Conservation (phyloP, 2,888 invertebrate species). For the Oscheius sp. region DNA sequence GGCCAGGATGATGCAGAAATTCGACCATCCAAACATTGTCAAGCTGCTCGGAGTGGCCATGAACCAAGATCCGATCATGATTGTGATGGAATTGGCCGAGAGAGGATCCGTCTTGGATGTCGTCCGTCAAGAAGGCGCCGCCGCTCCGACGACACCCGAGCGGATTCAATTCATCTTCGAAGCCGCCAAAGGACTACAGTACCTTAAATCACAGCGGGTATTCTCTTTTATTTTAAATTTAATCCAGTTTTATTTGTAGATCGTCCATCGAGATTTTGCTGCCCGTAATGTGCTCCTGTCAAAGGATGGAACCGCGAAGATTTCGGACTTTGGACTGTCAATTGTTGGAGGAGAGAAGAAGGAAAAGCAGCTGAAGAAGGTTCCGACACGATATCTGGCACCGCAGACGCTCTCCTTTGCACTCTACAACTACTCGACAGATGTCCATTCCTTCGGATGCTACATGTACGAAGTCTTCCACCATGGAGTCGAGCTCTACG, state of each 20-base stretch:
- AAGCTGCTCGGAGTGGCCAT: conserved; percentile 31
- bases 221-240: background rate
- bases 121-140: background rate
- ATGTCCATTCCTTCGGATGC: conserved; percentile 26
- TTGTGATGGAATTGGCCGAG: conserved; percentile 27
- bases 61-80: conserved; percentile 37
- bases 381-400: conserved; percentile 22
- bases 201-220: background rate
- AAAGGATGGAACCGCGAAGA: conserved; percentile 15
- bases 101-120: conserved; percentile 26
- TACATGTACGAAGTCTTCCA: conserved; percentile 33
- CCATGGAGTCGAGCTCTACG: conserved; percentile 9
- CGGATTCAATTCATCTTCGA: conserved; percentile 10
- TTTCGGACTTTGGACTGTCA: conserved; percentile 38
- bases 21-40: conserved; percentile 32
- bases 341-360: conserved; percentile 26
- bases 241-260: conserved; percentile 9
- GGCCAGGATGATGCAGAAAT: conserved; percentile 28
- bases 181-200: conserved; percentile 32
- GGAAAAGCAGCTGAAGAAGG: conserved; percentile 10
- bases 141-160: background rate
- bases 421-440: conserved; percentile 18
- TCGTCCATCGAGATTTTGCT: conserved; percentile 37
- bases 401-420: conserved; percentile 21
- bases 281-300: conserved; percentile 35